Base-by-base conservation (phyloP, 1,140 invertebrate genomes). In the Drosophila quadrilineata region DNA sequence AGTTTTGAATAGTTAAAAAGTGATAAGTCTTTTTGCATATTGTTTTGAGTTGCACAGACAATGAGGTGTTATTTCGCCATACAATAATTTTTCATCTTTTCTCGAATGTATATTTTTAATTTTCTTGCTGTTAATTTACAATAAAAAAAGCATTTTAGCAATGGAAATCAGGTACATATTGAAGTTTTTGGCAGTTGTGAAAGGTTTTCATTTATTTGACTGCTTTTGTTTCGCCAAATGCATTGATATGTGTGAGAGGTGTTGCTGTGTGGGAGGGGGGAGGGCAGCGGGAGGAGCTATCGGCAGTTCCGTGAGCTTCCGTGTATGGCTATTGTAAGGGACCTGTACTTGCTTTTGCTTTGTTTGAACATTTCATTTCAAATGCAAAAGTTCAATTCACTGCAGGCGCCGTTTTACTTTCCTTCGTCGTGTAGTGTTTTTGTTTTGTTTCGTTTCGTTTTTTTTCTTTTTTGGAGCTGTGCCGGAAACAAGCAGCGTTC, bases 371-470 rank as follows among this genome's bases (percentile, higher is more conserved):
- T 77, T 77, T 85, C 70, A 48, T 66, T 74, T 58, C 43, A 77
- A 84, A 84, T 74, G 77, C 79, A 84, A 85, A 76, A 77, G 73
- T 84, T 79, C 75, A 79, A 79, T 79, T 84, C 75, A 74, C 79
- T 74, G 57, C 70, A 64, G 79, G 74, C 79, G 60, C 73, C 60
- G 59, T 60, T 58, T 60, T 85, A 65, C 73, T 82, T 85, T 82
- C 69, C 64, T 84, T 82, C 43, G 53, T 65, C 63, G 58, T 73
- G 69, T 77, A 76, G 73, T 76, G n/a, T n/a, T n/a, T n/a, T n/a
- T n/a, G n/a, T n/a, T n/a, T n/a, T n/a, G n/a, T n/a, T n/a, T n/a
- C n/a, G n/a, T n/a, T n/a, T n/a, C n/a, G n/a, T n/a, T n/a, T n/a
- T n/a, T n/a, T n/a, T n/a, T n/a, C n/a, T n/a, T n/a, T n/a, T 69